Conservation (phyloP, 2,888 invertebrate species). For the Epsilonema sp. region DNA sequence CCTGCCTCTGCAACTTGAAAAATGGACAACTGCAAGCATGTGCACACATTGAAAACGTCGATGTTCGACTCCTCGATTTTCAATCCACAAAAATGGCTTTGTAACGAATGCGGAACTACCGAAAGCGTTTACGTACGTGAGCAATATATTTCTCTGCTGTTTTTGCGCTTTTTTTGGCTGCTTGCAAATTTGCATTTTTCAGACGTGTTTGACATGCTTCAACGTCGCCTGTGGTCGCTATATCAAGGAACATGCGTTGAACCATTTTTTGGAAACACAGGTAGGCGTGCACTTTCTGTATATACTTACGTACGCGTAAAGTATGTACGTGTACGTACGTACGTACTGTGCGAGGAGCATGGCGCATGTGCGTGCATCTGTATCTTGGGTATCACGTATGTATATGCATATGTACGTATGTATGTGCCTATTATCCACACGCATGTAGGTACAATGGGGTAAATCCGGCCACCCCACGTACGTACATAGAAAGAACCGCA, state of each 20-base stretch:
- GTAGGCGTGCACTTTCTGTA: too few species aligned
- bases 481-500: too few species aligned
- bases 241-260: conserved; percentile 28
- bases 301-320: too few species aligned
- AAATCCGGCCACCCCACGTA: too few species aligned
- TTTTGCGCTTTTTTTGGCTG: not conserved
- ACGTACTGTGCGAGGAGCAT: too few species aligned
- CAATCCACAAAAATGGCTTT: conserved; percentile 30
- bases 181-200: conserved; percentile 4
- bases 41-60: conserved; percentile 18
- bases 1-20: not conserved
- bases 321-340: too few species aligned
- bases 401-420: too few species aligned
- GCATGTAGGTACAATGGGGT: too few species aligned
- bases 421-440: too few species aligned
- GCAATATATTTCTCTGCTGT: not conserved
- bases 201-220: conserved; percentile 30
- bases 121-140: conserved; percentile 29
- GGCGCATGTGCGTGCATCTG: too few species aligned
- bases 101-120: conserved; percentile 26
- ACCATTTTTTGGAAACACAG: conserved; percentile 26
- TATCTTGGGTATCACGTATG: too few species aligned
- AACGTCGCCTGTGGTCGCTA: conserved; percentile 30
- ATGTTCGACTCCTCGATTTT: conserved; percentile 26
- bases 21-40: conserved; percentile 28